Evolutionary conservation across 2,888 invertebrate species (phyloP), one percentile per base, ranked within the genome.

Genomic region (Mesorhabditis spiculigera): DNA sequence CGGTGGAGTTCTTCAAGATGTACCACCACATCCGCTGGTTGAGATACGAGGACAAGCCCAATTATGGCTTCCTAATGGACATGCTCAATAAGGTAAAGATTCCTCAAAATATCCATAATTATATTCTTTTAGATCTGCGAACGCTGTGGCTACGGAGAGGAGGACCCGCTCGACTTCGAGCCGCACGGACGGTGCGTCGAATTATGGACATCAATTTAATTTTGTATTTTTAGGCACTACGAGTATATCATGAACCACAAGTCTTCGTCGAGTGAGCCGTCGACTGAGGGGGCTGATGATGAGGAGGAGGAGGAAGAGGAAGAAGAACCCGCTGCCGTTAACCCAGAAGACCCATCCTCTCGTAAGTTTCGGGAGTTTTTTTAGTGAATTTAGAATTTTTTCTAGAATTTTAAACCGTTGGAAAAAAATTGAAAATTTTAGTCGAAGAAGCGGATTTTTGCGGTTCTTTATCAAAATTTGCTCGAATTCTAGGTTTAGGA

Each of bases 91-190:
- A 65, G 45, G 69, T 69, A 45, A 43, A 10, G 43, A 43, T 42
- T 8, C 16, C n/a, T 13, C 10, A 10, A n/a, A 50, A 50, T 50
- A 2, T 58, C 42, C 43, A 10, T 28, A 66, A 43, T 58, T 41
- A n/a, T 10, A 67, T 16, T 58, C 8, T 28, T 70, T 68, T 70
- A 77, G 68, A 74, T 77, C 66, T 73, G 58, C 58, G 43, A 16
- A 8, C 68, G 73, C 28, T 67, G 68, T 50, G 69, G 69, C 6
- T 69, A 73, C 44, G 63, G 64, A 10, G 68, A 67, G 3, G 50
- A 45, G 1, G 75, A 77, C 43, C 71, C 73, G 16, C 63, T 71
- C 66, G 78, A 78, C 70, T 78, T 73, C 45, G 77, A 78, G 66
- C 58, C 10, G n/a, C 10, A n/a, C 2, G 58, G 58, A 10, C 58